Evolutionary conservation across 2,113 vertebrate genomes (phyloP).

Genomic region (Lethenteron reissneri): DNA sequence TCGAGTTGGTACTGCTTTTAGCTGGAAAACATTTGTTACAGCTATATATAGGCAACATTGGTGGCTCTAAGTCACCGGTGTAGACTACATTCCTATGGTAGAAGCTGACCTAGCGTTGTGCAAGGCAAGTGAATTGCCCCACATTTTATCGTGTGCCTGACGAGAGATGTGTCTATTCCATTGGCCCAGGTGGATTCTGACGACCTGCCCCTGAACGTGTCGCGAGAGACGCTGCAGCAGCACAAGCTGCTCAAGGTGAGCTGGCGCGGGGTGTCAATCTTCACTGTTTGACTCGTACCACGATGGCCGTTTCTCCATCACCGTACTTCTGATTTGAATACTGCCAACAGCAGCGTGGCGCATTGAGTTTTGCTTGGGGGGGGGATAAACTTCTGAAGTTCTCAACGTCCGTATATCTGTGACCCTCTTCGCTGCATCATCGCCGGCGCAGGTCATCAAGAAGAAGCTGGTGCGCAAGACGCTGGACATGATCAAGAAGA

Average conservation of each 20-base stretch:
- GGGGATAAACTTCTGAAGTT: not conserved
- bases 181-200: conserved; percentile 69
- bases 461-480: conserved; percentile 97
- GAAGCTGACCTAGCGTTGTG: too few relatives aligned
- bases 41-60: too few relatives aligned
- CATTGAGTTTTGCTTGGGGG: not conserved
- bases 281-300: not conserved
- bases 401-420: not conserved
- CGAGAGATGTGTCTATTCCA: too few relatives aligned
- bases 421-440: not conserved
- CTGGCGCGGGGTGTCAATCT: too few relatives aligned
- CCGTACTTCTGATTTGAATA: not conserved
- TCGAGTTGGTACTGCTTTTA: too few relatives aligned
- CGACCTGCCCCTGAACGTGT: conserved; percentile 89
- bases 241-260: conserved; percentile 85
- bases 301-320: not conserved
- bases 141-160: too few relatives aligned
- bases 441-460: conserved; percentile 50
- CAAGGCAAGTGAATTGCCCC: too few relatives aligned
- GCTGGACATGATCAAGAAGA: conserved; percentile 98
- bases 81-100: too few relatives aligned
- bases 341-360: not conserved
- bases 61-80: too few relatives aligned
- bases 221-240: conserved; percentile 89
- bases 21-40: too few relatives aligned